phyloP scores from a whole-genome alignment of 35 echinoderm and acorn worm genomes.

The Apostichopus parvimensis region DNA sequence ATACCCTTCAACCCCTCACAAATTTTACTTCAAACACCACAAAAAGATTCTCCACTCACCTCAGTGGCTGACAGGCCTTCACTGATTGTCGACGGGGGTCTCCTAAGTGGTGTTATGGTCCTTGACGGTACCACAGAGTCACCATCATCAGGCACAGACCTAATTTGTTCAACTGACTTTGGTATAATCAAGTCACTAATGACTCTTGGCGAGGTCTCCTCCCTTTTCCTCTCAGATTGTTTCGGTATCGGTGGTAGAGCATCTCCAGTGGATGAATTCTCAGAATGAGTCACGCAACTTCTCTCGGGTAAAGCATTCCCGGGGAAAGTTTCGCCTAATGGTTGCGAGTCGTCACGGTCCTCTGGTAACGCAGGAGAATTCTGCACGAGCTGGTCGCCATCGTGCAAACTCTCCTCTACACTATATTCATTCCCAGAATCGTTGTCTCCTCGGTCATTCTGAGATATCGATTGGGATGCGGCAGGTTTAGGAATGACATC shows the following conservation, averaged over 20 bases:
- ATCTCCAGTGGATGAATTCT: background rate
- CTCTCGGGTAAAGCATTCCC: background rate
- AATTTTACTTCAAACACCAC: no score
- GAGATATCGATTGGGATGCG: background rate
- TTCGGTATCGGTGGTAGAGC: background rate
- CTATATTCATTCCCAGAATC: background rate
- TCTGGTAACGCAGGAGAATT: background rate
- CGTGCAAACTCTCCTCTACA: background rate
- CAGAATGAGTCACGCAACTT: background rate
- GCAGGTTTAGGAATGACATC: background rate
- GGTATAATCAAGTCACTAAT: background rate
- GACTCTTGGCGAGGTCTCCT: background rate
- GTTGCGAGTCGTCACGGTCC: no score
- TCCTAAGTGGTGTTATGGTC: slow-evolving; percentile 9
- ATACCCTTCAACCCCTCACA: background rate
- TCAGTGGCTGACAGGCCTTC: slow-evolving; percentile 25
- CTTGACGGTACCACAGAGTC: background rate
- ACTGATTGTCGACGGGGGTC: slow-evolving; percentile 43
- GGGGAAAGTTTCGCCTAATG: background rate
- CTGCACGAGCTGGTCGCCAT: background rate
- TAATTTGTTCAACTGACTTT: background rate
- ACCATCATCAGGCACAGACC: background rate
- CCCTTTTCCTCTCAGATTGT: background rate
- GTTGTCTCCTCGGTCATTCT: background rate
- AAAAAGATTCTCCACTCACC: background rate